Percentiles rank a stretch among this genome's conserved stretches.
Evolutionary conservation across 1,140 invertebrate species (phyloP).

Genomic region (Drosophila ficusphila): DNA sequence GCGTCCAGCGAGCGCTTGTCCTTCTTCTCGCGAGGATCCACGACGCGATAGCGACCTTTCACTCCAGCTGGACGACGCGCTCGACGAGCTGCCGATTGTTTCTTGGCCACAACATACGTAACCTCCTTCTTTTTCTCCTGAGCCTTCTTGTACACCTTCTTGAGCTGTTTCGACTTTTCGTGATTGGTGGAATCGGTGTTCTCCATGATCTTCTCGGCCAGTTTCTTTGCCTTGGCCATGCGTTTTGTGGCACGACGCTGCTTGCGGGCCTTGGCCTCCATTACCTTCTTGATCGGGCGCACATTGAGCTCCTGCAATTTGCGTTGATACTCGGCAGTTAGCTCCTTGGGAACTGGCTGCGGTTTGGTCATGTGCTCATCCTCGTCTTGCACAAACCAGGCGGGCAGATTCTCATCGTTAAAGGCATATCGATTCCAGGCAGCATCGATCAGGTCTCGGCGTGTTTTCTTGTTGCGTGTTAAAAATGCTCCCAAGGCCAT

Average conservation of each 20-base stretch:
- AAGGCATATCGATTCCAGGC: slow-evolving; percentile 96
- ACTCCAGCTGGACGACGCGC: slow-evolving; percentile 92
- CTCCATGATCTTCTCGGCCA: slow-evolving; percentile 95
- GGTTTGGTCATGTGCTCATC: slow-evolving; percentile 93
- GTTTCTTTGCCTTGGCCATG: slow-evolving; percentile 97
- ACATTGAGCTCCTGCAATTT: slow-evolving; percentile 95
- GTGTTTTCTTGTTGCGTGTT: slow-evolving; percentile 93
- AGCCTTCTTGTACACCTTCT: slow-evolving; percentile 96
- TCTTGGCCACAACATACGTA: slow-evolving; percentile 97
- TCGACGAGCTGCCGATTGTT: slow-evolving; percentile 91
- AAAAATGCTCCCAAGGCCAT: slow-evolving; percentile 94
- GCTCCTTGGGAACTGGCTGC: slow-evolving; percentile 91
- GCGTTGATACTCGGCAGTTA: slow-evolving; percentile 90
- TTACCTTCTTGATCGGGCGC: slow-evolving; percentile 98
- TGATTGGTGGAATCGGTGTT: slow-evolving; percentile 94
- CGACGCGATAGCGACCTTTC: slow-evolving; percentile 96
- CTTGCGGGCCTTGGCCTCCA: slow-evolving; percentile 99
- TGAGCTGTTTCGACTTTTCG: slow-evolving; percentile 96
- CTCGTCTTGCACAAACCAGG: slow-evolving; percentile 99
- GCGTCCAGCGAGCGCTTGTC: slow-evolving; percentile 90
- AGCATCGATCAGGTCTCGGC: slow-evolving; percentile 93
- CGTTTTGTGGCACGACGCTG: slow-evolving; percentile 94
- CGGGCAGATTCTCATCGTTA: slow-evolving; percentile 95
- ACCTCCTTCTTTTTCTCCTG: slow-evolving; percentile 94
- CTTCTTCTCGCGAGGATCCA: slow-evolving; percentile 98